Evolutionary conservation across 2,888 invertebrate genomes (phyloP), one percentile per base, ranked within the genome.

Genomic region (Sinodicranocentrus sp.): DNA sequence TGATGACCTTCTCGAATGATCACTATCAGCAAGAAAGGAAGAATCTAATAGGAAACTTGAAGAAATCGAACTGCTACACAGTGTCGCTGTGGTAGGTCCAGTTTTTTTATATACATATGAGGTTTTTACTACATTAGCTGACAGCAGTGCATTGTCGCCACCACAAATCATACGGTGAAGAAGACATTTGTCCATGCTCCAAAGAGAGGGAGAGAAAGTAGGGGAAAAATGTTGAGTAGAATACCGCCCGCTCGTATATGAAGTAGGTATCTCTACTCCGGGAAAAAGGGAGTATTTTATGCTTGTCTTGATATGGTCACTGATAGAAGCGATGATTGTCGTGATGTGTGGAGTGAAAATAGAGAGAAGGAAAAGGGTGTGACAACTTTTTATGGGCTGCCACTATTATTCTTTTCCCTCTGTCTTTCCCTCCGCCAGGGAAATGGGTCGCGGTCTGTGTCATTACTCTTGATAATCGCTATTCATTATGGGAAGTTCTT

Each of bases 101-200:
- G 6, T 48, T 48, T 48, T n/a, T 48, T 15, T 48, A 33, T 48
- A 17, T 57, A 25, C 13, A 1, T n/a, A n/a, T n/a, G n/a, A n/a
- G n/a, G n/a, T 23, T 25, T 63, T 43, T 19, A 67, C 67, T 61
- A 75, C 75, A 75, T 75, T 73, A 73, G 61, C 43, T 73, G 75
- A 75, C 75, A 75, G 75, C 48, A 75, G 75, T 75, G 75, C 75
- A 75, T 75, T 75, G 75, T 75, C 75, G 75, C 75, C 75, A 75
- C 75, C 75, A 71, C 71, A 71, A 71, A 71, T 71, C 71, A 71
- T 71, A 71, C 71, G 33, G 19, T 26, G 71, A 71, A 57, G 57
- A 71, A 71, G 71, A 71, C 71, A 71, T 71, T 71, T 71, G 71
- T 71, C 57, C 71, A 57, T 67, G 67, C 43, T 67, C 67, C 43